A percentile compares a stretch with the other conserved stretches of the same genome.
Conservation (phyloP, 2,113 vertebrate genomes). For the Callithrix jacchus region DNA sequence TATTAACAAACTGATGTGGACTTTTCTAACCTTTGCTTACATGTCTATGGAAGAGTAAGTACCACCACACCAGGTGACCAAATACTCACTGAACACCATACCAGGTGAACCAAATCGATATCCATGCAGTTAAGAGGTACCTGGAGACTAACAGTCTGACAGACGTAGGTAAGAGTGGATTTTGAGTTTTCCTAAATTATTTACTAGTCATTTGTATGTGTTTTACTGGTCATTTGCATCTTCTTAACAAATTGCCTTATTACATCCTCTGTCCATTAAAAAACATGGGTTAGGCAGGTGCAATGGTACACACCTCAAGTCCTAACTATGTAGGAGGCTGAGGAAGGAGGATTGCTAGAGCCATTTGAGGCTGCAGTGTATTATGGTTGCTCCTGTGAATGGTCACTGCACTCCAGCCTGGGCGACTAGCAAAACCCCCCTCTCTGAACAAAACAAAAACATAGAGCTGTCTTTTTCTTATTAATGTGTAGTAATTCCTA, state of each 20-base stretch:
- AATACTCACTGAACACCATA: neutral
- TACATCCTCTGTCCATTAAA: neutral
- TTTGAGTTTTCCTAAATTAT: neutral
- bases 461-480: neutral
- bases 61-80: neutral
- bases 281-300: neutral
- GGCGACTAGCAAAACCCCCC: neutral
- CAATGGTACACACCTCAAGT: neutral
- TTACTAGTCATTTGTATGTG: neutral
- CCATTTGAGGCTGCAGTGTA: neutral
- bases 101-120: neutral
- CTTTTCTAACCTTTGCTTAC: neutral
- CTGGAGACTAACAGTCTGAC: neutral
- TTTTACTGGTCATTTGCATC: neutral
- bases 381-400: neutral
- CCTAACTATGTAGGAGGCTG: neutral
- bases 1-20: neutral
- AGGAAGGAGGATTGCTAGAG: neutral
- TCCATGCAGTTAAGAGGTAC: neutral
- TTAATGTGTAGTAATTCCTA: neutral
- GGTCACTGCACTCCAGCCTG: neutral
- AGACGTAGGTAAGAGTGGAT: neutral
- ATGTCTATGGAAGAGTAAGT: neutral
- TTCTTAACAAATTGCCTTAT: neutral
- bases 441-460: neutral